Base-by-base conservation (phyloP, 1,140 invertebrate genomes). In the Chironomus striatipennis region DNA sequence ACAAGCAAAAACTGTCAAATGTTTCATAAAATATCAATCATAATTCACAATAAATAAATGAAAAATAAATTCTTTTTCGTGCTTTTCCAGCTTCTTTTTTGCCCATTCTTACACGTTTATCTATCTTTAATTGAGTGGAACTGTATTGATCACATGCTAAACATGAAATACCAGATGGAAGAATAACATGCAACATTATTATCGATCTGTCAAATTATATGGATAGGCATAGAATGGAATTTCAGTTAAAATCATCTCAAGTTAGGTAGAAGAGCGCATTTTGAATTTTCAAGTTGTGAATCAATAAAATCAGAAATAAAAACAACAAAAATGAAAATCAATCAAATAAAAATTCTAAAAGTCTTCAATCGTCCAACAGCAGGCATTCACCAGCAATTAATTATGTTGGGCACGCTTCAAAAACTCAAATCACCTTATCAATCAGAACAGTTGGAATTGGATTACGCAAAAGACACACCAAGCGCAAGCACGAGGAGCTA, bases 1-100 rank as follows among this genome's bases (percentile, higher is more conserved):
- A 34, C 24, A 34, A 34, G 24, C 24, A 34, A 70, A 70, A 70
- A 70, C 65, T 70, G 65, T 70, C 65, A 70, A 70, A 70, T 18
- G 18, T 70, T 70, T 17, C 8, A 17, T 18, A 70, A 70, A 70
- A 70, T 17, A 70, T 70, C 65, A 70, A 70, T 70, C 65, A 70
- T 70, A 70, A 70, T 70, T 70, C 65, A 70, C 65, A 70, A 17
- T 18, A 8, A 70, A 18, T 70, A 57, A 12, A n/a, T n/a, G n/a
- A n/a, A n/a, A n/a, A n/a, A n/a, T n/a, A n/a, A 20, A 70, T 70
- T 70, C 18, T 70, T 57, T 15, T 0, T 15, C 5, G 5, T 47
- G 7, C 2, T 1, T 10, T 47, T 10, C 43, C 8, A 47, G 43
- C 43, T 47, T 9, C 43, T 47, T 47, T n/a, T n/a, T 57, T 57